These are phyloP conservation scores for Elaphurus davidianus DNA, from an alignment of 2,113 vertebrate genomes.

Conservation along the genomic window DNA sequence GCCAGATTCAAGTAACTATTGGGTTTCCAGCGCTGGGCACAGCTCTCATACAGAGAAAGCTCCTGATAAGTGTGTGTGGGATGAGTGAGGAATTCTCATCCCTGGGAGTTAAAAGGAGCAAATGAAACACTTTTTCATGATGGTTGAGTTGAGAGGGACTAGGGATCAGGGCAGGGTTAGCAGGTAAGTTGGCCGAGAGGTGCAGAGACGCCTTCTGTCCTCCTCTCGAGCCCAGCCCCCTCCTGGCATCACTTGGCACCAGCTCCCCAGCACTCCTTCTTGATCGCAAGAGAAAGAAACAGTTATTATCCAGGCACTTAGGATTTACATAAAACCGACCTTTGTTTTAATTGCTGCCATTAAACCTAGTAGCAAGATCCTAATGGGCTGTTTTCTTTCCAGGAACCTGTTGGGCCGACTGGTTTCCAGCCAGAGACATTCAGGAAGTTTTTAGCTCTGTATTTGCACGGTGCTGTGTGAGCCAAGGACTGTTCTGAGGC, in stretches of 20 bases:
- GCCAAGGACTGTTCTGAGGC: background rate
- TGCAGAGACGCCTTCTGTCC: background rate
- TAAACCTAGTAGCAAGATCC: background rate
- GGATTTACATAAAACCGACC: background rate
- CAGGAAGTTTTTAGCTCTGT: constrained; percentile 94
- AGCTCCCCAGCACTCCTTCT: background rate
- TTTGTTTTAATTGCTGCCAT: background rate
- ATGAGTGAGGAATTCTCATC: background rate
- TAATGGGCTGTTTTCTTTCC: constrained; percentile 65
- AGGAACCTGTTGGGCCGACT: constrained; percentile 91
- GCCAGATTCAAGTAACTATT: background rate
- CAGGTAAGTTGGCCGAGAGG: background rate
- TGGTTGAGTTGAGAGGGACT: background rate
- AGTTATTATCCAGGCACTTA: background rate
- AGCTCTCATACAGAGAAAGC: background rate
- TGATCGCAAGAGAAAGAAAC: background rate
- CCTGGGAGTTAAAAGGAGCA: background rate
- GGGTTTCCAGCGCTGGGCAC: background rate
- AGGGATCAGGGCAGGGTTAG: background rate
- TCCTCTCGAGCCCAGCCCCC: background rate
- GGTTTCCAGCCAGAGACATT: constrained; percentile 93
- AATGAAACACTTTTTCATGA: background rate
- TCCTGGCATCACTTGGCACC: background rate
- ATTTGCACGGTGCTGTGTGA: constrained; percentile 89
- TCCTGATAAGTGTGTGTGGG: background rate